Evolutionary conservation across 2,797 vertebrate genomes (phyloP), one percentile per base, ranked within the genome.

Genomic region (Microctenopoma steveboyesi): DNA sequence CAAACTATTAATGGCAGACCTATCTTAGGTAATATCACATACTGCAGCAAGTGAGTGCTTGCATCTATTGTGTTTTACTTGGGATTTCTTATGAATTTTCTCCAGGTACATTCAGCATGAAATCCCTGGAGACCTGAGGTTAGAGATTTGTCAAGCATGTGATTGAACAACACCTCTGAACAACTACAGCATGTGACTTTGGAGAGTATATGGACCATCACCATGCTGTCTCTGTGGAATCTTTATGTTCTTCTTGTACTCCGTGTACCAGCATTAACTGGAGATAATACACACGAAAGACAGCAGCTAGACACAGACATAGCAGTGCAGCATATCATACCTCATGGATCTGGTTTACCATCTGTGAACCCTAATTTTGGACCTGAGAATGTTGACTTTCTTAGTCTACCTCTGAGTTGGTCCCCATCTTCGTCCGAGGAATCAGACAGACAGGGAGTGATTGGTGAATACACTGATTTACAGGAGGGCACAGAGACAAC

Each of bases 401-500:
- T 66, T 42, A 68, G 59, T 63, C 75, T 57, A 25, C 66, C 76
- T 53, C 30, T 87, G 50, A 82, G 48, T 68, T 90, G 88, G 91
- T 27, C 74, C 4, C 61, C 25, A 25, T 53, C 50, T 0, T 84
- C 75, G 43, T 72, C 69, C 27, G 85, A 90, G 54, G 87, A 90
- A 50, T 60, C 35, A 7, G 77, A 74, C 16, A 76, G 73, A 57
- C 81, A 86, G 76, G 91, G 89, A 37, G 88, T 88, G 60, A 82
- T 91, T 46, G 92, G 90, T 33, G 92, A 93, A 86, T 91, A 93
- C 12, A 11, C 42, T 16, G 90, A 91, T 71, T 51, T 72, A 40
- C 79, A 72, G 27, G 86, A 85, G 8, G 78, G 58, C 50, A 72
- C 76, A 53, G 84, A 88, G 22, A 27, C 40, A 4, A 50, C 72